Conservation (phyloP, 1,140 invertebrate species). For the Orchesella cincta region DNA sequence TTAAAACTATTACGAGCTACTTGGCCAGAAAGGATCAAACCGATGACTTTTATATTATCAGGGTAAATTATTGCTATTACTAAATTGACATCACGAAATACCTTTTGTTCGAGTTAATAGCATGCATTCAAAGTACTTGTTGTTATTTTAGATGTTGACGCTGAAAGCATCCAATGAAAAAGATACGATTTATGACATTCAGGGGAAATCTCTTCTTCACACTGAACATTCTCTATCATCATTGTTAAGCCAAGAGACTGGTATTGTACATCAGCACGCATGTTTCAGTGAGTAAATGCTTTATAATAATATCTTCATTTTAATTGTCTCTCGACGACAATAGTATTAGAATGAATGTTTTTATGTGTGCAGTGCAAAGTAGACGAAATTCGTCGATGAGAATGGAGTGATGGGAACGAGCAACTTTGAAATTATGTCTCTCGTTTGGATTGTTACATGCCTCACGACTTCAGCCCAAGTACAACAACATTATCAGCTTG, state of each 20-base stretch:
- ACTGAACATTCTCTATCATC: conserved; percentile 81
- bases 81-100: not conserved
- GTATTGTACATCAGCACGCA: conserved; percentile 77
- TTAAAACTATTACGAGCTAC: conserved; percentile 79
- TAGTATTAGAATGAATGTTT: not conserved
- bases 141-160: conserved; percentile 59
- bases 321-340: not conserved
- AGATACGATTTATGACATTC: conserved; percentile 74
- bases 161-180: conserved; percentile 60
- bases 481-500: conserved; percentile 71
- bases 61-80: conserved; percentile 60
- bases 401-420: conserved; percentile 65
- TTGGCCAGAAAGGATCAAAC: conserved; percentile 72
- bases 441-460: conserved; percentile 75
- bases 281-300: conserved; percentile 70
- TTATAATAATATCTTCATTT: not conserved
- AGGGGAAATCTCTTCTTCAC: conserved; percentile 79
- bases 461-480: conserved; percentile 74
- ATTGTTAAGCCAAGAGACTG: conserved; percentile 69
- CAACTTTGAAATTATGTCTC: conserved; percentile 68
- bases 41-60: conserved; percentile 76
- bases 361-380: conserved; percentile 65
- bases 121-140: not conserved
- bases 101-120: not conserved
- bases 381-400: conserved; percentile 65